Evolutionary conservation across 2,797 vertebrate species (phyloP), one percentile per base, ranked within the genome.

Genomic region (Galagoides demidoff): DNA sequence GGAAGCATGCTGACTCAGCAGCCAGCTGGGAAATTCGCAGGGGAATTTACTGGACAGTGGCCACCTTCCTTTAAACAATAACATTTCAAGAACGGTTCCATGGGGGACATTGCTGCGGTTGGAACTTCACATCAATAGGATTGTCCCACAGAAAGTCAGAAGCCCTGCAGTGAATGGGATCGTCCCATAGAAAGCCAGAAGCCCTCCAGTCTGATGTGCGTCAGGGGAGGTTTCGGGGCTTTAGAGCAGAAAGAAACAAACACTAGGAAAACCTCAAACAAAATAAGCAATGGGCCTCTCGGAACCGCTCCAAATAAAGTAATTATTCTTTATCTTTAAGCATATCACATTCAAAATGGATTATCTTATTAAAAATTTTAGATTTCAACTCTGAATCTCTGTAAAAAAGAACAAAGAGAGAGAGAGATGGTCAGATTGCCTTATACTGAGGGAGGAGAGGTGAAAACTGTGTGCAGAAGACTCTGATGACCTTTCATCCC

Each of bases 401-500:
- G 83, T 5, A 76, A 66, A 5, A 27, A 9, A 39, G 27, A 37
- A 34, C 6, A 39, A 23, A n/a, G 14, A 34, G 29, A 66, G 0
- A 52, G 4, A 74, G 9, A 16, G 19, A 19, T 0, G 31, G 39
- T 61, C 25, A 31, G 14, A 81, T n/a, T 14, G 29, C 25, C n/a
- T 87, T 27, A 25, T 14, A 17, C 0, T 14, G 34, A 17, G n/a
- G 16, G 77, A 19, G 34, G 27, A 16, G 12, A 10, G 5, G 25
- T 13, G 39, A 37, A 79, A 43, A 74, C 0, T 4, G 8, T 8
- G 3, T 13, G 34, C 13, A 19, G 29, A 82, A 87, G 52, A n/a
- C 9, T 0, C 25, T 9, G 0, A 27, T 7, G 5, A 3, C 43
- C 79, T 57, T 2, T 0, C n/a, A 16, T 17, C 29, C 4, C 0